These are phyloP conservation scores for Lagenorhynchus albirostris DNA, from an alignment of 2,113 vertebrate species.

Conservation along the genomic window DNA sequence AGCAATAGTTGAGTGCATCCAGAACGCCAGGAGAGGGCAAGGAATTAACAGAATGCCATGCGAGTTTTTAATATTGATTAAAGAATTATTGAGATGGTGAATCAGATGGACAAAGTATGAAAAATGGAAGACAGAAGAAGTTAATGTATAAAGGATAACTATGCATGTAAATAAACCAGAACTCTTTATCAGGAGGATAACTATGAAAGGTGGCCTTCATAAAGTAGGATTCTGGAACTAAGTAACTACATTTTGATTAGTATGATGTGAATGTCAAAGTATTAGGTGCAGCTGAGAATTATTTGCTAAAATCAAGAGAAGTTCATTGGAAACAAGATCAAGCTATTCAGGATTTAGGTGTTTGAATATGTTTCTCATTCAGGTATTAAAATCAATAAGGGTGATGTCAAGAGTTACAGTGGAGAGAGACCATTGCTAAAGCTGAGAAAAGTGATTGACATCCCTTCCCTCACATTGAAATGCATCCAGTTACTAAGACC, in stretches of 20 bases:
- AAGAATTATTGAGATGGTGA: not conserved
- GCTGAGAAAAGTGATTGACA: not conserved
- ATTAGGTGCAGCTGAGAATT: not conserved
- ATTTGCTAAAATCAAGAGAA: not conserved
- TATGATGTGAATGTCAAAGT: not conserved
- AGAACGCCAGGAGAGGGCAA: not conserved
- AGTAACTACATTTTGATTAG: not conserved
- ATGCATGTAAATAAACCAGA: not conserved
- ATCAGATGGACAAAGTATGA: not conserved
- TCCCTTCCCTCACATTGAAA: not conserved
- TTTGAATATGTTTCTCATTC: not conserved
- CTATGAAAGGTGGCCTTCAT: not conserved
- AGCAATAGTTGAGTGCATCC: not conserved
- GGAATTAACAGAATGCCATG: not conserved
- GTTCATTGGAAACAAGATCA: not conserved
- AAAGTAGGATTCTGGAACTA: not conserved
- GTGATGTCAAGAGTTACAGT: not conserved
- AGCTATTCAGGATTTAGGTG: not conserved
- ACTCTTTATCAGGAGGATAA: not conserved
- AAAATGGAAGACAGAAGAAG: not conserved
- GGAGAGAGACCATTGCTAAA: not conserved
- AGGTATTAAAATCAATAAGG: not conserved
- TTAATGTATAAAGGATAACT: not conserved
- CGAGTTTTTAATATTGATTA: not conserved
- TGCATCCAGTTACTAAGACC: not conserved